Evolutionary conservation across 1,140 invertebrate species (phyloP), one percentile per base, ranked within the genome.

Genomic region (Hirudo medicinalis): DNA sequence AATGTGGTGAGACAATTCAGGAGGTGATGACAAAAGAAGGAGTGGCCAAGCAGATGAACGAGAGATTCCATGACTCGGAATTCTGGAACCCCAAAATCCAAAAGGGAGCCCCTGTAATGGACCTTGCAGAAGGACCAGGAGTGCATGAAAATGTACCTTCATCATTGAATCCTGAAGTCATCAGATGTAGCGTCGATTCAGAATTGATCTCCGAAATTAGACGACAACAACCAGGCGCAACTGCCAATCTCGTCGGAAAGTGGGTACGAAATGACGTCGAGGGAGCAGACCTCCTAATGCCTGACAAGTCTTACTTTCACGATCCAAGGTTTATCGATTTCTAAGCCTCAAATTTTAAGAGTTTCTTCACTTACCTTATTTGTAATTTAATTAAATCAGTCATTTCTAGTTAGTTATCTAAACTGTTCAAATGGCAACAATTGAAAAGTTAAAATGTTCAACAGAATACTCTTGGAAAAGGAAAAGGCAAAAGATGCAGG

Each of bases 261-360:
- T 74, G 72, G 72, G 66, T 71, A 17, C 27, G 60, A 40, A 40
- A 74, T 70, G 73, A 60, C 53, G 36, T 73, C 40, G 53, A 71
- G 13, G 32, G 67, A 49, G 32, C 36, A n/a, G 36, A 66, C n/a
- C 29, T 40, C 15, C 53, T 19, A 15, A 72, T 43, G 54, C 49
- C 57, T 25, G 70, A 71, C 27, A 63, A 63, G 19, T 63, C 57
- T 0, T 63, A 63, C 29, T 63, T 63, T 32, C 57, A 63, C 57
- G 70, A 74, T 22, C 69, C 69, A 25, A 63, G 57, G 57, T 63
- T 17, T 49, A 5, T 49, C 15, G 43, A 36, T 17, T 49, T 49
- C 57, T 63, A 63, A 63, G 29, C 20, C 22, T 15, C 29, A 32
- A 3, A 8, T 63, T 63, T 63, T 63, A 11, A 15, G 9, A 63